Base-by-base conservation (phyloP, 92 coral and sea anemone species). In the Palythoa heliodiscus region DNA sequence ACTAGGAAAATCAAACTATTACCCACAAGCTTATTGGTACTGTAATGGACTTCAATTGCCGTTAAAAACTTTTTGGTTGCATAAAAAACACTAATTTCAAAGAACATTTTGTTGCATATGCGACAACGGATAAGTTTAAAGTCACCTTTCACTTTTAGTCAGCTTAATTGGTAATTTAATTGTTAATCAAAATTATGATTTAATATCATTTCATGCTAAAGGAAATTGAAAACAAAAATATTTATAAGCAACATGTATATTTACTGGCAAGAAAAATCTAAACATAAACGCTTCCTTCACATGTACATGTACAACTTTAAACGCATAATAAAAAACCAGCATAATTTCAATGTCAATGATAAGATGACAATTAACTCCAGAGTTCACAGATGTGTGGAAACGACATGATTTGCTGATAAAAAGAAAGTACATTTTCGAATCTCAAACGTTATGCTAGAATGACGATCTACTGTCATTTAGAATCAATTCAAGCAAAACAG, bases 341-440 rank as follows among this genome's bases (percentile, higher is more conserved):
- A 64, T 22, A 9, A 29, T 29, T 0, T 29, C 35, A 29, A 29
- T 29, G 35, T 29, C 35, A 29, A n/a, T 66, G 60, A 80, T 64
- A 47, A 67, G 23, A 80, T 64, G 4, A 80, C 73, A 47, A 66
- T 80, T 8, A 80, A n/a, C 57, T 80, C 84, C 14, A 80, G 40
- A 47, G 84, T 60, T 64, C 73, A 80, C 84, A 80, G 84, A 52
- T 80, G 84, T 35, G 70, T 47, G 58, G 58, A 80, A 66, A 22
- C 22, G 43, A 47, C 20, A 38, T 22, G 73, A 64, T 66, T 52
- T 38, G 20, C 20, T 50, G 80, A 75, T 57, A 75, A 69, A 75
- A 19, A 17, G 58, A 78, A 39, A 78, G 17, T 13, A 75, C 25
- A 63, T 19, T 63, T n/a, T 20, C 22, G 10, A 72, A 39, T 20